phyloP scores from a whole-genome alignment of 2,797 vertebrate genomes.

The Atherinosoma microstoma region DNA sequence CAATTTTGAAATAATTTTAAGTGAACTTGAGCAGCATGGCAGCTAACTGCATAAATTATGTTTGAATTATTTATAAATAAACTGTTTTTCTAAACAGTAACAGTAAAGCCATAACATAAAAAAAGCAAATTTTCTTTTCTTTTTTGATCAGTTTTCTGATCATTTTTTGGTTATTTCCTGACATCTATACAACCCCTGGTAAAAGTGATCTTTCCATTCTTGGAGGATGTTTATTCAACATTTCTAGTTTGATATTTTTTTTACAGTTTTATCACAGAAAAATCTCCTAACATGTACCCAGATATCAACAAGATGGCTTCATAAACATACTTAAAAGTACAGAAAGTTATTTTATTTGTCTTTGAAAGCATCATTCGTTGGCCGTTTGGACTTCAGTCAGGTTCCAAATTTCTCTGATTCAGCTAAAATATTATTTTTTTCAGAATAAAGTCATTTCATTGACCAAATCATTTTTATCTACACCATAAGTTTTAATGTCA shows the following conservation, averaged over 20 bases:
- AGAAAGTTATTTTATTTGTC: neutral
- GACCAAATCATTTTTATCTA: too few species aligned
- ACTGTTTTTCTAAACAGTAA: neutral
- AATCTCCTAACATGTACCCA: neutral
- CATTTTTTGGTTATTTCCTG: neutral
- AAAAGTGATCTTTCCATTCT: neutral
- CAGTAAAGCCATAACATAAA: neutral
- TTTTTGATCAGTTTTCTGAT: neutral
- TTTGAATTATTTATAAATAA: neutral
- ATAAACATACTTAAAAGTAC: neutral
- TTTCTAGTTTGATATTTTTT: neutral
- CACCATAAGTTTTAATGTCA: too few species aligned
- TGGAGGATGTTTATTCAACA: neutral
- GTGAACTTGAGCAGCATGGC: neutral
- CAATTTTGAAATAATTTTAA: neutral
- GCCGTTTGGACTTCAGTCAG: too few species aligned
- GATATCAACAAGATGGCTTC: neutral
- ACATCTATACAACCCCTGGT: neutral
- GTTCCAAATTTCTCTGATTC: too few species aligned
- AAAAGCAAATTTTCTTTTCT: neutral
- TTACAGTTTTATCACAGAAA: neutral
- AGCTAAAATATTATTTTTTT: too few species aligned
- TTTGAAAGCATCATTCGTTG: too few species aligned
- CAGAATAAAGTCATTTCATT: too few species aligned
- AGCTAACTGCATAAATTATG: neutral